Evolutionary conservation across 2,888 invertebrate species (phyloP), one percentile per base, ranked within the genome.

Genomic region (Dryocosmus kuriphilus): DNA sequence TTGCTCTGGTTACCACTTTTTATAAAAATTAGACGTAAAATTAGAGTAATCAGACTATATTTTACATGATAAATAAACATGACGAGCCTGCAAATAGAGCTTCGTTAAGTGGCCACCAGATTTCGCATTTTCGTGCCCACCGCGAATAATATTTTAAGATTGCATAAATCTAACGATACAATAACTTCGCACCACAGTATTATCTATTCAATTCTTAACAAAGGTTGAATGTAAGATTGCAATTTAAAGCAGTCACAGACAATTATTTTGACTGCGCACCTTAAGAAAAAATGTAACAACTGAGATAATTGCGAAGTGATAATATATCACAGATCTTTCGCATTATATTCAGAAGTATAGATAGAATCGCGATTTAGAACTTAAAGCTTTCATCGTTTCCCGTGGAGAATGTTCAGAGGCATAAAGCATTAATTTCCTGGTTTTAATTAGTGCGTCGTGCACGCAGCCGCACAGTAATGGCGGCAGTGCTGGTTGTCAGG

Each of bases 381-480:
- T 65, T 24, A 46, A 35, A 62, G 30, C 62, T 62, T 75, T 46
- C 24, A 63, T 62, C 75, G 62, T 63, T 76, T 51, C 65, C 27
- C 63, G 67, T 74, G 73, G 75, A 77, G 79, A 76, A 80, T 76
- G 80, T 82, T 77, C 77, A 80, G 79, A 67, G 76, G 81, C 79
- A 79, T 78, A 80, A 82, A 82, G 86, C 89, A 90, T 90, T 90
- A 90, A 91, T 91, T 91, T 91, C 90, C 91, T 88, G 88, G 87
- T 90, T 91, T 90, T 91, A 91, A 91, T 90, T 91, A 90, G 89
- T 88, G 88, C 88, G 88, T 85, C 86, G 87, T 86, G 87, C 85
- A 89, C 88, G 89, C 86, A 89, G 87, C 86, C 86, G 87, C 84
- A 85, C 85, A 84, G 88, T 88, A 88, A 90, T 90, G 90, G 90